A percentile compares a stretch with the other conserved stretches of the same genome.
These are phyloP conservation scores for Mesorhabditis belari DNA, from an alignment of 2,888 invertebrate species.

Conservation along the genomic window DNA sequence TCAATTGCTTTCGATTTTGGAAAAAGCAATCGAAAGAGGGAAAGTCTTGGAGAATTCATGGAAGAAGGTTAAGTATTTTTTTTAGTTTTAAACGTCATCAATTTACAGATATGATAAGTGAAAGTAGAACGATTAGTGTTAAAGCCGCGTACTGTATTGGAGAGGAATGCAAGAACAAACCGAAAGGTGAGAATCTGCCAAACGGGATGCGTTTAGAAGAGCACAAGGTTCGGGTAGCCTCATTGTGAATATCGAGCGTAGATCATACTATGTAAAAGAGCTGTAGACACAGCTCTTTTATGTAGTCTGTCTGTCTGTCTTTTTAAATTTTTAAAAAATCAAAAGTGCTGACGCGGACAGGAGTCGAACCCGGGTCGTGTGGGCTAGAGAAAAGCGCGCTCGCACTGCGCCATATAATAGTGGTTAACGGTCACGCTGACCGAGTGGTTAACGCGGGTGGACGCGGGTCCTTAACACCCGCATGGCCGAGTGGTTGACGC, in stretches of 20 bases:
- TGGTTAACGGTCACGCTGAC: too few relatives aligned
- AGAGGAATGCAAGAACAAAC: conserved; percentile 8
- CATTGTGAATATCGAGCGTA: background rate
- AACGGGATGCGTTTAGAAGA: background rate
- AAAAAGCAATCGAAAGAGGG: conserved; percentile 23
- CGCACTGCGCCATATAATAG: too few relatives aligned
- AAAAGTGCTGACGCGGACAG: too few relatives aligned
- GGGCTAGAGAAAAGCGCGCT: too few relatives aligned
- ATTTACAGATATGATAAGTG: background rate
- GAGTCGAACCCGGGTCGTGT: too few relatives aligned
- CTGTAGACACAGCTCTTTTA: background rate
- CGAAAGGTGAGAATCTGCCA: background rate
- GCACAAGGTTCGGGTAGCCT: background rate
- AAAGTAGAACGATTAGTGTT: conserved; percentile 6
- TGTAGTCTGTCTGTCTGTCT: background rate
- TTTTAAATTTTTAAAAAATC: background rate
- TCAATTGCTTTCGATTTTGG: conserved; percentile 45
- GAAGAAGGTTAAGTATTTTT: background rate
- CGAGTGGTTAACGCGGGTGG: too few relatives aligned
- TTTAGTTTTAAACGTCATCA: background rate
- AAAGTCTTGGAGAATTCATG: conserved; percentile 7
- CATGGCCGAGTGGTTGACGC: too few relatives aligned
- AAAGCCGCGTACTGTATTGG: conserved; percentile 21
- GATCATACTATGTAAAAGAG: background rate
- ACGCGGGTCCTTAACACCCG: too few relatives aligned